Percentiles rank a stretch among this genome's conserved stretches.
Conservation (phyloP, 2,797 vertebrate species). For the Sparidentex hasta region DNA sequence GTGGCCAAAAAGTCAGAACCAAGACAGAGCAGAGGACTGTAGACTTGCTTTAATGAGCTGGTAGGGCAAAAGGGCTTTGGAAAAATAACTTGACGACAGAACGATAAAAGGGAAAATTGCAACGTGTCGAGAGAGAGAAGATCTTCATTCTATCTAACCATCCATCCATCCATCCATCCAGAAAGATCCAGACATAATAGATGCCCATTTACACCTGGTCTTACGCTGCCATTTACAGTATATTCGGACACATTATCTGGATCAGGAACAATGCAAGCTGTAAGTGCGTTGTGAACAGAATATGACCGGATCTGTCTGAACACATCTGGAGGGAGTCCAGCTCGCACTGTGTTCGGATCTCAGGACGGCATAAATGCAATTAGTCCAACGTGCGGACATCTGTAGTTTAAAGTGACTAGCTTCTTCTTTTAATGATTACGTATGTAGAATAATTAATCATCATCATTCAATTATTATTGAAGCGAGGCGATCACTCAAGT, state of each 20-base stretch:
- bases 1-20: conserved; percentile 30
- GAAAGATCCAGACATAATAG: too few species aligned
- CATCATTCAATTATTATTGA: conserved; percentile 4
- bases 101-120: neutral
- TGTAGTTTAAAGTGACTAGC: neutral
- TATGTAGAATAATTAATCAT: neutral
- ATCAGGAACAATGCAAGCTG: too few species aligned
- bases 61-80: neutral
- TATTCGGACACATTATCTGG: too few species aligned
- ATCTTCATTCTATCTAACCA: neutral
- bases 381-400: too few species aligned
- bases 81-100: conserved; percentile 13
- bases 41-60: conserved; percentile 50
- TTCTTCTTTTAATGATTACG: neutral
- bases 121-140: neutral
- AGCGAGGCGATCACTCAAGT: conserved; percentile 12
- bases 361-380: too few species aligned
- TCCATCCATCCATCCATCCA: neutral
- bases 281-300: too few species aligned
- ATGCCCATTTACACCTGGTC: too few species aligned
- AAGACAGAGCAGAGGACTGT: conserved; percentile 32
- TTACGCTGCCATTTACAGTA: too few species aligned
- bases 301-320: too few species aligned
- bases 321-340: too few species aligned
- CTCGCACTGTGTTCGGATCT: too few species aligned